Evolutionary conservation across 2,113 vertebrate species (phyloP), one percentile per base, ranked within the genome.

Genomic region (Catharus bicknelli): DNA sequence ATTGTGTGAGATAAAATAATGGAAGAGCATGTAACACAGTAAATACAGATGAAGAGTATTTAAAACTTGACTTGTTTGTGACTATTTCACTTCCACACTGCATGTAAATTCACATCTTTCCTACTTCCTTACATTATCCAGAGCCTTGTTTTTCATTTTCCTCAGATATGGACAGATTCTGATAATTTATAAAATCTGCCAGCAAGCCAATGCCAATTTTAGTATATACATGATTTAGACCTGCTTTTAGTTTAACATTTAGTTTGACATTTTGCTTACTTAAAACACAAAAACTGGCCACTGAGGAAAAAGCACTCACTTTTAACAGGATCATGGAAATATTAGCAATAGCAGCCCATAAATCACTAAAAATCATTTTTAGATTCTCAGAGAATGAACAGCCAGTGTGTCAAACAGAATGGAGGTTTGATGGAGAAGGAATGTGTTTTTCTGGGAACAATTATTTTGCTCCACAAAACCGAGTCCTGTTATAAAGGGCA

Each of bases 291-390:
- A 92, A 92, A 57, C 19, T 59, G 47, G 26, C 42, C 86, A 91
- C 67, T 25, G 58, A 81, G 78, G 83, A 75, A 59, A 88, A 91
- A 79, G 38, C 16, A 36, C 20, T 76, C 25, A 40, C 68, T 85
- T 85, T 80, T 83, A 76, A 86, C 25, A 87, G 57, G 74, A 80
- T 80, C 47, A 48, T 47, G 42, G 74, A 84, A 94, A 94, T 87
- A 92, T 55, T 64, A 89, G 51, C 70, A 96, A 40, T n/a, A 89
- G 67, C 89, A 94, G 91, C 36, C 84, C 50, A 85, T 83, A 94
- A 94, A 94, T 94, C 70, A 90, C 58, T 43, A 85, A 80, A 90
- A 81, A 90, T 74, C 0, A 93, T 72, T 92, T 94, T 88, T 85
- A 89, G 51, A 87, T 70, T 94, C 75, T 38, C 55, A 90, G 36